A percentile compares a stretch with the other conserved stretches of the same genome.
These are phyloP conservation scores for Dichetophora obliterata DNA, from an alignment of 2,888 invertebrate genomes.

Conservation along the genomic window DNA sequence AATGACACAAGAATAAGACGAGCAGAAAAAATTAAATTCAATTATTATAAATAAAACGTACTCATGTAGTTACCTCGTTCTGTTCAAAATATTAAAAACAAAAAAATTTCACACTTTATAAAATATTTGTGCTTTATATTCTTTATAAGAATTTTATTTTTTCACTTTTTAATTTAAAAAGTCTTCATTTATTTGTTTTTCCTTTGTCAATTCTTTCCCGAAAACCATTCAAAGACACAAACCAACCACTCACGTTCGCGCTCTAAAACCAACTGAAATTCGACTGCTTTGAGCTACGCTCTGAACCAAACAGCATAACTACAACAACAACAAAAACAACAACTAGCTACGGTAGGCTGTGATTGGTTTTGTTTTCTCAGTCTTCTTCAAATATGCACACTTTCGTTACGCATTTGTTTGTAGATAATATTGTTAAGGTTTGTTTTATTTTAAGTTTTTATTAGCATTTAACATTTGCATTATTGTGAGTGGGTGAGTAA, in stretches of 20 bases:
- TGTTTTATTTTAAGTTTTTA: not conserved
- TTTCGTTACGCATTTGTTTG: not conserved
- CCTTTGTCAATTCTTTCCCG: not conserved
- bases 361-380: not conserved
- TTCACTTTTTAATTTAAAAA: not conserved
- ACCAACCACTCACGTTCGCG: constrained; percentile 37
- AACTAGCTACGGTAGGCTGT: not conserved
- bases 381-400: constrained; percentile 3
- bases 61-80: no score
- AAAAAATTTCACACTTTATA: not conserved
- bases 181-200: not conserved
- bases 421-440: not conserved
- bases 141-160: not conserved
- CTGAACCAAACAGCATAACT: not conserved
- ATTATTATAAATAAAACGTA: not conserved
- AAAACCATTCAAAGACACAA: not conserved
- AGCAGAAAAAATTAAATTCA: not conserved
- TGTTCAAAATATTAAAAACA: no score
- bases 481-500: not conserved
- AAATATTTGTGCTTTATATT: not conserved
- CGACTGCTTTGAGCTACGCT: constrained; percentile 18
- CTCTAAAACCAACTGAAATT: constrained; percentile 37
- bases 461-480: not conserved
- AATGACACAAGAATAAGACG: not conserved
- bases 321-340: not conserved